Evolutionary conservation across 2,113 vertebrate genomes (phyloP), one percentile per base, ranked within the genome.

Genomic region (Telmatochromis brichardi): DNA sequence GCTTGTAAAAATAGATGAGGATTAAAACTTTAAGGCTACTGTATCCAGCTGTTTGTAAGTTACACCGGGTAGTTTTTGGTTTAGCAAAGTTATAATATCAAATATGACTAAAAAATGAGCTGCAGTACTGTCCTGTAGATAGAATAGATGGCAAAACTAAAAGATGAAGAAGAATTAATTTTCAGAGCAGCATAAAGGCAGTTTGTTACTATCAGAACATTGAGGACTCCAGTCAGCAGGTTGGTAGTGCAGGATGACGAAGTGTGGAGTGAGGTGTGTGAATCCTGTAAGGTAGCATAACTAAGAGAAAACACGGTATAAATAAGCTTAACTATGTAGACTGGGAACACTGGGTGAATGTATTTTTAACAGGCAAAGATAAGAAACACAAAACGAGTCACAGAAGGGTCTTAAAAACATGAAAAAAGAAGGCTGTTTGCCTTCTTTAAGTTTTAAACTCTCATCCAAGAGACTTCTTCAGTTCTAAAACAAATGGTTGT

Each of bases 271-370:
- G 26, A 28, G 26, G 55, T 58, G 7, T 28, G 55, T 28, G 1
- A 58, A 4, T 58, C 13, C 7, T 9, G 13, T 0, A 58, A 58
- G 26, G 26, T 58, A 58, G 60, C 33, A 65, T 65, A 65, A n/a
- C 33, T 37, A n/a, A 65, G 60, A 65, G 10, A 7, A 65, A 7
- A 3, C 31, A 5, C 0, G 4, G 0, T 7, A n/a, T n/a, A 33
- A 37, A 13, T 10, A 65, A 65, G 0, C 60, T 65, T 5, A 13
- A 65, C 31, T 65, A n/a, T 37, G 33, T n/a, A 37, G 10, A 12
- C 33, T 14, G 35, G 35, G 6, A 68, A 40, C 28, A 33, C 2
- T 63, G 58, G 58, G 58, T 63, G 28, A 63, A 63, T 63, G 58
- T 8, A 21, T 40, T 68, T 40, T 21, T 68, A 68, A 58, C 14